phyloP scores from a whole-genome alignment of 2,797 vertebrate species.

The Pseudochirops corinnae region DNA sequence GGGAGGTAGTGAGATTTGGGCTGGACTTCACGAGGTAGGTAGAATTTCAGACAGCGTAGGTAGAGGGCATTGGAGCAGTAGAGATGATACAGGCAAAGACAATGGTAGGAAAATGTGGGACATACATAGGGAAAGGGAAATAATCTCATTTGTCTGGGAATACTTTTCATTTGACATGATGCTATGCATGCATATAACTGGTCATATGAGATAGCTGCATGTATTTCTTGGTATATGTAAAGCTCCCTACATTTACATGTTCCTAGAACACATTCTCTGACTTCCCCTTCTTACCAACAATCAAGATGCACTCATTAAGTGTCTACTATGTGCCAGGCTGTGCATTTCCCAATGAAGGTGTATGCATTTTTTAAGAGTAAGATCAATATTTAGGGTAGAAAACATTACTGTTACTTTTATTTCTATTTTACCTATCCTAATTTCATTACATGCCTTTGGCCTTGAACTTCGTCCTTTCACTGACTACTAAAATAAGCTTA shows the following conservation, averaged over 20 bases:
- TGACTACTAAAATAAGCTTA: background rate
- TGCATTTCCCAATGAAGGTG: background rate
- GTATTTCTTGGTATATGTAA: background rate
- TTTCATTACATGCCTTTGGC: background rate
- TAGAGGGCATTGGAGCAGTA: background rate
- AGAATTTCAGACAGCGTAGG: background rate
- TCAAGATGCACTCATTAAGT: background rate
- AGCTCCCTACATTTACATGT: background rate
- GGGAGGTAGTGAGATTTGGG: background rate
- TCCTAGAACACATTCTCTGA: background rate
- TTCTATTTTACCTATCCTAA: background rate
- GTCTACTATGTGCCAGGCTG: background rate
- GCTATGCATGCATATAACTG: background rate
- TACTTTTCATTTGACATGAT: background rate
- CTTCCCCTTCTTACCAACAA: background rate
- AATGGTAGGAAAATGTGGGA: background rate
- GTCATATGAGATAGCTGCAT: background rate
- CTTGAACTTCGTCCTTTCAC: background rate
- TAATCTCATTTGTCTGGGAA: background rate
- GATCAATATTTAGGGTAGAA: background rate
- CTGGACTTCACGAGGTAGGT: background rate
- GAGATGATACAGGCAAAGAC: background rate
- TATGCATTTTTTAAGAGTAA: background rate
- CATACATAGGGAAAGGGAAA: background rate
- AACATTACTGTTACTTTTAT: background rate